Percentiles rank a stretch among this genome's conserved stretches.
phyloP scores from a whole-genome alignment of 2,888 invertebrate species.

The Apodemia hepburni region DNA sequence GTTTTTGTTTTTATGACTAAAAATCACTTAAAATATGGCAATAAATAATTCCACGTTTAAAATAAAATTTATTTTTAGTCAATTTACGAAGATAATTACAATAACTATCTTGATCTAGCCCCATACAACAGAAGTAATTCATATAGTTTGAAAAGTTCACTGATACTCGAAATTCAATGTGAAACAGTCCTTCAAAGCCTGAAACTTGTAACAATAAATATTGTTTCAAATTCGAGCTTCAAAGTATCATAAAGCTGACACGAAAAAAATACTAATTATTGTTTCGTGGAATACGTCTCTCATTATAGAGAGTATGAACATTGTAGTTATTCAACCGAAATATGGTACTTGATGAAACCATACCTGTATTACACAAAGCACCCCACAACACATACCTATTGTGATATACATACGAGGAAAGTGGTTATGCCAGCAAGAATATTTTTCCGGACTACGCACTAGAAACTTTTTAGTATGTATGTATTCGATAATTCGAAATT shows the following conservation, averaged over 20 bases:
- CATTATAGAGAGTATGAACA: too few relatives aligned
- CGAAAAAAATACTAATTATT: neutral
- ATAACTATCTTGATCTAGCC: too few relatives aligned
- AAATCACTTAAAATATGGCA: too few relatives aligned
- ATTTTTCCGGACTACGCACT: neutral
- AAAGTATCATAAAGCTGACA: slow-evolving; percentile 4
- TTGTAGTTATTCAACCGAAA: neutral
- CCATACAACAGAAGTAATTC: neutral
- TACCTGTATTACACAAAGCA: neutral
- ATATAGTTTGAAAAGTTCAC: neutral
- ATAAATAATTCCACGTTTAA: too few relatives aligned
- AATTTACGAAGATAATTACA: too few relatives aligned
- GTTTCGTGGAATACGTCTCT: neutral
- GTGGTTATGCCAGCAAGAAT: neutral
- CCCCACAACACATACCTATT: too few relatives aligned
- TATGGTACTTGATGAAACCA: neutral
- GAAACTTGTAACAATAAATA: neutral
- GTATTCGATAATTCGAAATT: too few relatives aligned
- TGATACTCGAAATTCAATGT: neutral
- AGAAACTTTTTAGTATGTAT: too few relatives aligned
- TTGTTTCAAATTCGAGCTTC: neutral
- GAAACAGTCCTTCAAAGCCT: neutral
- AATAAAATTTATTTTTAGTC: too few relatives aligned
- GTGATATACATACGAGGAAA: neutral
- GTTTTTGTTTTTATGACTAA: too few relatives aligned